Evolutionary conservation across 2,888 invertebrate species (phyloP), one percentile per base, ranked within the genome.

Genomic region (Thymelicus sylvestris): DNA sequence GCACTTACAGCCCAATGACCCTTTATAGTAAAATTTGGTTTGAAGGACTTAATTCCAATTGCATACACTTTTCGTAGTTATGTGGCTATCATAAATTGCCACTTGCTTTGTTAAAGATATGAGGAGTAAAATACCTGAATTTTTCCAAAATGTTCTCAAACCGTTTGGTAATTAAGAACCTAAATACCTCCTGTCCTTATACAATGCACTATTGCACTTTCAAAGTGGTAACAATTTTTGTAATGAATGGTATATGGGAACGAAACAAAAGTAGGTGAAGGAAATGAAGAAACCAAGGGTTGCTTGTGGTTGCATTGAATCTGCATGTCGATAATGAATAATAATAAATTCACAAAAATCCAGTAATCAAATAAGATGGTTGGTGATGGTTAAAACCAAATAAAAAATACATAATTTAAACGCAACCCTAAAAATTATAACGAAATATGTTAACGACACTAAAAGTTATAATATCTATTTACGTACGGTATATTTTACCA

Each of bases 391-490:
- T 39, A 1, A 13, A 39, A 31, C 31, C 39, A 13, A 55, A 10
- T 15, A 44, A 44, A 31, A 0, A 55, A 31, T 2, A 31, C 31
- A 55, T 19, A 52, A 39, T 50, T 15, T 8, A 41, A 57, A 19
- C 19, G 6, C 7, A 39, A 10, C 19, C 48, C 48, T n/a, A 57
- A 41, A 39, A 65, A 2, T 61, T 1, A 66, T 44, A 44, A 66
- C 6, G n/a, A 55, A 44, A 55, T 55, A 52, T 19, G 39, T 60
- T 66, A 67, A 61, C 61, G 52, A 41, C 60, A 67, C 67, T 67
- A 44, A 62, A 68, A n/a, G 44, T 61, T n/a, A 41, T 62, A n/a
- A n/a, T n/a, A 68, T 55, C 12, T 67, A 62, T 68, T 55, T 68
- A 31, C 62, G 52, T 68, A 66, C 62, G 8, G 7, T 67, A 12